Evolutionary conservation across 1,140 invertebrate genomes (phyloP), one percentile per base, ranked within the genome.

Genomic region (Ceratosolen solmsi): DNA sequence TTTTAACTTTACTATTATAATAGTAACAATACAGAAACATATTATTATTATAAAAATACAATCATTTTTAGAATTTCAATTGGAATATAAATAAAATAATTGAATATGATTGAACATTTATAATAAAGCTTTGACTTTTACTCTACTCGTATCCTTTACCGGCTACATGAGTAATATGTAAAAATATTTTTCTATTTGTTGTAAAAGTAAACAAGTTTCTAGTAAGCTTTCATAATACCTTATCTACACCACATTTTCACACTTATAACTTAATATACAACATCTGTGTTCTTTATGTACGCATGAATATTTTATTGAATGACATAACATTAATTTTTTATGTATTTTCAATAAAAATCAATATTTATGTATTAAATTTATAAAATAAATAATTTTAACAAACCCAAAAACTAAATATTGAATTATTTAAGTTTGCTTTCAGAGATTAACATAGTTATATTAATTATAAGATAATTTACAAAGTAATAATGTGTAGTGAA

Each of bases 171-270:
- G 36, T 25, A 71, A 51, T 49, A 11, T 33, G 58, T 22, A 73
- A 58, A 60, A n/a, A 58, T 70, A 9, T 38, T 46, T 46, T 15
- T 17, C 5, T 33, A 63, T 1, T 33, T 33, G 60, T 20, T 33
- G 7, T 30, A 30, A 30, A 60, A n/a, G 13, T 2, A 30, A 60
- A 60, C 22, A 3, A 60, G 30, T 30, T 60, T 63, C 15, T 17
- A 5, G 17, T 36, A n/a, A 33, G 11, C 25, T 63, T 33, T 33
- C 33, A 9, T 25, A 70, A 46, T 41, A 41, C 25, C 73, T 27
- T n/a, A n/a, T n/a, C n/a, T 41, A 75, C 73, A 60, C 72, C 25
- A 17, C 38, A 70, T 70, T 70, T 41, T 72, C 58, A 74, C 72
- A 74, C 51, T 36, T 36, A 2, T 36, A 78, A 70, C 8, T 41